Base-by-base conservation (phyloP, 2,797 vertebrate species). In the Urosaurus nigricauda region DNA sequence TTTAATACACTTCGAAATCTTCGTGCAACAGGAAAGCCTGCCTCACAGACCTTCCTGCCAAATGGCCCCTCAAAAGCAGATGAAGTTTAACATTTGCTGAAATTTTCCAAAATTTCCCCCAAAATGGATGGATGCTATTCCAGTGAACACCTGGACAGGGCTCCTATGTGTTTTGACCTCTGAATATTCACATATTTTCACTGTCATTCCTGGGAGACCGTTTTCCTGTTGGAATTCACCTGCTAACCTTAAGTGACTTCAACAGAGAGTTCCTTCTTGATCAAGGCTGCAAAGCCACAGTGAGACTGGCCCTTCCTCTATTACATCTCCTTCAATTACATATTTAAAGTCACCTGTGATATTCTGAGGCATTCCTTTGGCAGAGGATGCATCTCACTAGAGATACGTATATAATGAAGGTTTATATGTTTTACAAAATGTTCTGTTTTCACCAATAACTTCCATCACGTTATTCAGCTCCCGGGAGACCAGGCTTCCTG, bases 381-480 rank as follows among this genome's bases (percentile, higher is more conserved):
- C 29, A 12, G 7, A 43, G 51, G 35, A 24, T 40, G 58, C 43
- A 77, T 68, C 73, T 60, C 80, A 43, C 63, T 71, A n/a, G 51
- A 84, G 63, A 21, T 70, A 53, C 32, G 56, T 40, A 43, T 37
- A 56, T 78, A 83, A 84, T 83, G 58, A 65, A 87, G 60, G 35
- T 83, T 65, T 47, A 37, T 77, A 73, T 6, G 74, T 79, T 87
- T 87, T 79, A 63, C 80, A 71, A 71, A 78, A 53, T 43, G 82
- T 84, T 70, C 4, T 47, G 47, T 83, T 83, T 78, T 70, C 63
- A 86, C 63, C 35, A 87, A 73, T 90, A 79, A 83, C 63, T 78
- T 60, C 60, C 85, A 78, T 83, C 32, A 70, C 40, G 19, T 7
- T 29, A 2, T 70, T 87, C 87, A 7, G n/a, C 60, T 53, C 47